A percentile compares a stretch with the other conserved stretches of the same genome.
These are phyloP conservation scores for Coenobita brevimanus DNA, from an alignment of 1,140 invertebrate genomes.

Conservation along the genomic window DNA sequence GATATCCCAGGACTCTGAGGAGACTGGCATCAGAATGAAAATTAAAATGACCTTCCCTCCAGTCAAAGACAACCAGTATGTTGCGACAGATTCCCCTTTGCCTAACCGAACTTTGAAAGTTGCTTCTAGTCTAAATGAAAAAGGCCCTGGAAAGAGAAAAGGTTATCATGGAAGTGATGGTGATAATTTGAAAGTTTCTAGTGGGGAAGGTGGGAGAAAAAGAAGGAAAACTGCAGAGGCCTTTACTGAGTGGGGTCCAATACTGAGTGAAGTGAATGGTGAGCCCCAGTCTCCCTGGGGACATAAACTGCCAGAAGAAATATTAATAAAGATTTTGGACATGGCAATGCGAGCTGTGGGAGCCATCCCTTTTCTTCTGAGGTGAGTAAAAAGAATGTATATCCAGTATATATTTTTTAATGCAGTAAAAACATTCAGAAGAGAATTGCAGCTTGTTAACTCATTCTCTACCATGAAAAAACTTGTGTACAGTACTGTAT, in stretches of 20 bases:
- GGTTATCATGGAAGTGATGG: constrained; percentile 39
- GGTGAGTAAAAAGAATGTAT: constrained; percentile 74
- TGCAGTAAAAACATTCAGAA: too few relatives aligned
- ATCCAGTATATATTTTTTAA: too few relatives aligned
- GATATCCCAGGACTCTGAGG: constrained; percentile 60
- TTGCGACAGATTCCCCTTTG: constrained; percentile 5
- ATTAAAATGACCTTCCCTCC: constrained; percentile 58
- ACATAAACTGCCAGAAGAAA: constrained; percentile 77
- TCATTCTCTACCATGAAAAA: too few relatives aligned
- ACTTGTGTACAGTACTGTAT: too few relatives aligned
- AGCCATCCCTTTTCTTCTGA: constrained; percentile 82
- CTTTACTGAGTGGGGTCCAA: constrained; percentile 65
- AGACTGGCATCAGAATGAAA: constrained; percentile 60
- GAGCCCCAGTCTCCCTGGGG: constrained; percentile 78
- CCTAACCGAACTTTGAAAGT: constrained; percentile 46
- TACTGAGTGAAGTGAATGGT: constrained; percentile 73
- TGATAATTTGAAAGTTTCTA: constrained; percentile 12
- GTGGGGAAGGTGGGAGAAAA: constrained; percentile 50
- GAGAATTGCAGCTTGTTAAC: too few relatives aligned
- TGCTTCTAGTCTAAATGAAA: constrained; percentile 52
- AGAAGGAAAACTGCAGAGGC: constrained; percentile 49
- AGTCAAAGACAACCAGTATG: constrained; percentile 27
- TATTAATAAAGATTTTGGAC: constrained; percentile 82
- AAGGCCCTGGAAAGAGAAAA: constrained; percentile 65
- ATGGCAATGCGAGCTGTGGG: constrained; percentile 80